phyloP scores from a whole-genome alignment of 2,113 vertebrate species.

The Elaphurus davidianus region DNA sequence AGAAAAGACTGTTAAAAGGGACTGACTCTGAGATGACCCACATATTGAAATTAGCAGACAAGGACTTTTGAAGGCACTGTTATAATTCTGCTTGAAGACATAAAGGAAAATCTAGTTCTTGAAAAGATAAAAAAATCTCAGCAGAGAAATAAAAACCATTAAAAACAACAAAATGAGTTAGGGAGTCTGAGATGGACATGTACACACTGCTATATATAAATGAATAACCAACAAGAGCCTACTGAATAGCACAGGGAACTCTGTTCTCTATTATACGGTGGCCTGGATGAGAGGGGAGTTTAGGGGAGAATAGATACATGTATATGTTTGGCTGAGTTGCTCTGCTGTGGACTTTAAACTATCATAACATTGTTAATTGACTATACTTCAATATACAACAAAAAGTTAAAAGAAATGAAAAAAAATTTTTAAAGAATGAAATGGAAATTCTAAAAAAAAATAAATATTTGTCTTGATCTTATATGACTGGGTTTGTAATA shows the following conservation, averaged over 20 bases:
- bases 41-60: constrained; percentile 26
- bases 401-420: background rate
- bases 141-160: constrained; percentile 19
- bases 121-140: constrained; percentile 5
- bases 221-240: background rate
- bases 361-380: background rate
- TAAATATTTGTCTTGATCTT: constrained; percentile 19
- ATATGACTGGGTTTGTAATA: background rate
- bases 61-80: background rate
- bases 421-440: background rate
- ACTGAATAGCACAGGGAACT: background rate
- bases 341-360: background rate
- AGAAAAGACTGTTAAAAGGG: background rate
- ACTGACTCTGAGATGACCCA: background rate
- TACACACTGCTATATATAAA: background rate
- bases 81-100: constrained; percentile 29
- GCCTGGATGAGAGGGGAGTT: background rate
- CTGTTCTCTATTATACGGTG: background rate
- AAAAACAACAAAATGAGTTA: background rate
- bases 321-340: background rate
- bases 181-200: background rate
- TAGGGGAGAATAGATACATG: background rate
- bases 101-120: constrained; percentile 34
- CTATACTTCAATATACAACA: background rate
- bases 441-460: constrained; percentile 29